Evolutionary conservation across 2,113 vertebrate species (phyloP), one percentile per base, ranked within the genome.

Genomic region (Nyctibius bracteatus): DNA sequence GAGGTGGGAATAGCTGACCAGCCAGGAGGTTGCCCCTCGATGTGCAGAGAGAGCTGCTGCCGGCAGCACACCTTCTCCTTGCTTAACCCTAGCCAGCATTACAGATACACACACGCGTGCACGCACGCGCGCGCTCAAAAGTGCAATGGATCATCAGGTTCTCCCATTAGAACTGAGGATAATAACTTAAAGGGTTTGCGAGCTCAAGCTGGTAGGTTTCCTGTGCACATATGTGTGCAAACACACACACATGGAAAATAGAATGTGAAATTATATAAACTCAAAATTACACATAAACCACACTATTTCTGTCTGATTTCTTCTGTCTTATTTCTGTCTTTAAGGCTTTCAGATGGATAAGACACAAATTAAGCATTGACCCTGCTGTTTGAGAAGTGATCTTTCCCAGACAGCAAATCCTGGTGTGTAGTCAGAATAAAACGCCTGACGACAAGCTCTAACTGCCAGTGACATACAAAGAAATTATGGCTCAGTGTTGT

Each of bases 141-240:
- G 16, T 43, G 25, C 6, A 55, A 23, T 6, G 15, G 22, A 17
- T 47, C 14, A 35, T 23, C 23, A 52, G 30, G 12, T 24, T 68
- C 10, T 68, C 18, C 57, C 25, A n/a, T 5, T 19, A 39, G 63
- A 65, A n/a, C 6, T 14, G 12, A 37, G 16, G 7, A n/a, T 30
- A 49, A 23, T 2, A 10, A 4, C 8, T 72, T 43, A 31, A 18
- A 5, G 31, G 17, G 4, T 51, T 75, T 43, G 28, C 0, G 3
- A 68, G 52, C 25, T 35, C 24, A 24, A 66, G 4, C 19, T 25
- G 25, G 2, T 9, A 59, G 24, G 25, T 27, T 68, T 91, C 8
- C 30, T 39, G 21, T 41, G 27, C 25, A 39, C 2, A 0, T 0
- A 0, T 6, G 5, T 25, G 10, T 35, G 14, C 25, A 72, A 71